Percentiles rank a stretch among this genome's conserved stretches.
Evolutionary conservation across 2,113 vertebrate species (phyloP).

Genomic region (Brachyistius frenatus): DNA sequence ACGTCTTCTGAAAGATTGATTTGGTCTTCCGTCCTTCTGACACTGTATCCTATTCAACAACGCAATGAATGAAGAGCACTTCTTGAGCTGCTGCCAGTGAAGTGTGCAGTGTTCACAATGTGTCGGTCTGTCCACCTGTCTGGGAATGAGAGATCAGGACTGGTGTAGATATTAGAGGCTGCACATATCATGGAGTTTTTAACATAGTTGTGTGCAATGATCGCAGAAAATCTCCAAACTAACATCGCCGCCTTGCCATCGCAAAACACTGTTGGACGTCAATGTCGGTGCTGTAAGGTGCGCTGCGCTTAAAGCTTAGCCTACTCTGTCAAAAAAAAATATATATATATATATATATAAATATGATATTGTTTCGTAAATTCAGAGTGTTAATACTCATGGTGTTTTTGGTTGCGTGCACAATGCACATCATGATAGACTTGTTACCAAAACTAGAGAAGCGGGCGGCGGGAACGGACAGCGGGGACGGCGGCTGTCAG

Average conservation of each 20-base stretch:
- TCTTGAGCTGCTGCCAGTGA: constrained; percentile 44
- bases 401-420: constrained; percentile 93
- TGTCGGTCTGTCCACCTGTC: constrained; percentile 51
- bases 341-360: constrained; percentile 62
- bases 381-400: constrained; percentile 91
- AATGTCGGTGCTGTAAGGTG: constrained; percentile 55
- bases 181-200: constrained; percentile 56
- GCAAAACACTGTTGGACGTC: constrained; percentile 55
- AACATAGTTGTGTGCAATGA: constrained; percentile 54
- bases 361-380: constrained; percentile 92
- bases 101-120: background rate
- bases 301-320: constrained; percentile 39
- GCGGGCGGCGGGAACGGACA: constrained; percentile 78
- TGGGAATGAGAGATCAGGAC: constrained; percentile 39
- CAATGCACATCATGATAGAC: constrained; percentile 95
- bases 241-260: constrained; percentile 55
- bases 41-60: constrained; percentile 38
- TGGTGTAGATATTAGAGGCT: constrained; percentile 23
- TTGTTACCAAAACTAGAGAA: constrained; percentile 91
- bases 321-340: background rate
- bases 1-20: constrained; percentile 23
- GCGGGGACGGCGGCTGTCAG: constrained; percentile 84
- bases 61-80: constrained; percentile 52
- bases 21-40: constrained; percentile 29
- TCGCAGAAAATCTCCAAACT: constrained; percentile 45